Evolutionary conservation across 2,797 vertebrate genomes (phyloP).

Genomic region (Sebastes dallii): DNA sequence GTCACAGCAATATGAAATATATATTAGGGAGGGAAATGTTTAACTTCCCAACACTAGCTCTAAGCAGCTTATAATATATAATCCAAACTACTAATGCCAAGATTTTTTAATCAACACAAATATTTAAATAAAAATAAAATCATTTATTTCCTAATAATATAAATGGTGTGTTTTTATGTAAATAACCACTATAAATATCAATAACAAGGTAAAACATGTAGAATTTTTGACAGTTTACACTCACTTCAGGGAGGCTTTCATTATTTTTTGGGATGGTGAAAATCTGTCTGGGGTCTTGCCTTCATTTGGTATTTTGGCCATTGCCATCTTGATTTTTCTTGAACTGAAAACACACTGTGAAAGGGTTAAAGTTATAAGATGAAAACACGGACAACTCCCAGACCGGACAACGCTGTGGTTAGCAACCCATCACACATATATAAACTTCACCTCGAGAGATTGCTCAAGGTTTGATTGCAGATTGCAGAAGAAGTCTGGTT

Average conservation of each 20-base stretch:
- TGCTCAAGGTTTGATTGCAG: neutral
- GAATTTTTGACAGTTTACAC: too few species aligned
- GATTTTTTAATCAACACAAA: neutral
- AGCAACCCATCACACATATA: neutral
- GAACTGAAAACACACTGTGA: too few species aligned
- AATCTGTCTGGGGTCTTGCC: too few species aligned
- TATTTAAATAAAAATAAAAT: neutral
- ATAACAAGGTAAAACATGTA: neutral
- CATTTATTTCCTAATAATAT: neutral
- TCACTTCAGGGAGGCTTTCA: accelerated
- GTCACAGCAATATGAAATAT: too few species aligned
- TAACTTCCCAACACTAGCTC: neutral
- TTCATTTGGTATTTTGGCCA: too few species aligned
- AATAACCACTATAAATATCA: neutral
- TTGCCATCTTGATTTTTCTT: too few species aligned
- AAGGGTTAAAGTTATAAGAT: too few species aligned
- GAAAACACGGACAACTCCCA: too few species aligned
- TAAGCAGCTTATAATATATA: neutral
- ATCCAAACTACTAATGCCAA: neutral
- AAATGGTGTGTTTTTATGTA: neutral
- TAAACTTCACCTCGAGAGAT: neutral
- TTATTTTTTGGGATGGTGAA: too few species aligned
- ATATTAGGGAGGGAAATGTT: neutral
- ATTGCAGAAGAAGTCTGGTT: neutral
- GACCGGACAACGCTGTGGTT: too few species aligned